These are phyloP conservation scores for Psephotus haematonotus DNA, from an alignment of 2,113 vertebrate genomes.

Conservation along the genomic window DNA sequence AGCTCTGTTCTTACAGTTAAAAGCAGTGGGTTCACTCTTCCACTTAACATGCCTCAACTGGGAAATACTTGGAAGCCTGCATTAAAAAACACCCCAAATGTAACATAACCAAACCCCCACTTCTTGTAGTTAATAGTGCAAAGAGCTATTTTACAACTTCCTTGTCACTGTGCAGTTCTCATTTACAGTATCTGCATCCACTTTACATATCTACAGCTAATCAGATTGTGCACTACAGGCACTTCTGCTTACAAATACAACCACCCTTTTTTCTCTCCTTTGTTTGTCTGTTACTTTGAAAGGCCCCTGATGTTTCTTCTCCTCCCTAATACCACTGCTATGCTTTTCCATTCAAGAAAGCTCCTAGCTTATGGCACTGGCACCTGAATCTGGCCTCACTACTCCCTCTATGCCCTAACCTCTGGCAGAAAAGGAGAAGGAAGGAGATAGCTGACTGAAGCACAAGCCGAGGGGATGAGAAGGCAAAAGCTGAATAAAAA, in stretches of 20 bases:
- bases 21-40: not conserved
- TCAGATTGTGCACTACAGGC: not conserved
- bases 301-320: not conserved
- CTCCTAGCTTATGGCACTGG: not conserved
- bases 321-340: not conserved
- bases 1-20: not conserved
- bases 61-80: not conserved
- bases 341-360: not conserved
- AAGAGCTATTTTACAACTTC: not conserved
- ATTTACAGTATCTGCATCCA: not conserved
- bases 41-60: not conserved
- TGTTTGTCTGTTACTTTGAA: not conserved
- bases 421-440: not conserved
- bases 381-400: not conserved
- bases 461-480: not conserved
- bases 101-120: fast-evolving
- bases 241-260: not conserved
- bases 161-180: not conserved
- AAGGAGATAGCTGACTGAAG: not conserved
- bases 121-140: not conserved
- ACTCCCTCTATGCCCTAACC: not conserved
- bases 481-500: not conserved
- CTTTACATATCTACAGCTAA: not conserved
- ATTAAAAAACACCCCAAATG: not conserved
- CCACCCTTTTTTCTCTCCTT: not conserved